These are phyloP conservation scores for Cricetomys ansorgei DNA, from an alignment of 2,113 vertebrate species.

Conservation along the genomic window DNA sequence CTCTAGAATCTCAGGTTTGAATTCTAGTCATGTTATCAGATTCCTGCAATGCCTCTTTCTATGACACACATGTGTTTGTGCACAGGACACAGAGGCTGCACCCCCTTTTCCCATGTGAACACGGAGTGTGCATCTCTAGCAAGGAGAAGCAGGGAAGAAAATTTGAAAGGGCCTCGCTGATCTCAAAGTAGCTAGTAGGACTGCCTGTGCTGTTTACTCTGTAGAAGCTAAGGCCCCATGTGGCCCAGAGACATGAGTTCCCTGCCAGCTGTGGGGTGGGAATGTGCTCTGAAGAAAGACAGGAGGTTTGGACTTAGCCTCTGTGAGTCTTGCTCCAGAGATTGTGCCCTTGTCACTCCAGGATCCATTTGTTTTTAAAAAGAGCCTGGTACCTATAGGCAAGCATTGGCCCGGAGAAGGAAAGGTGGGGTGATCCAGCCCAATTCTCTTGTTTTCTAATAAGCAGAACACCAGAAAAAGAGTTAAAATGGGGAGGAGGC, in stretches of 20 bases:
- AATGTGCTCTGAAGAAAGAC: conserved; percentile 26
- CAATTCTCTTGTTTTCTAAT: rapidly evolving
- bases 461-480: rapidly evolving
- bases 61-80: too few relatives aligned
- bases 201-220: conserved; percentile 55
- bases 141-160: conserved; percentile 65
- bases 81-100: rapidly evolving
- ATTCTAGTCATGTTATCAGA: conserved; percentile 46
- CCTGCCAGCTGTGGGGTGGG: conserved; percentile 70
- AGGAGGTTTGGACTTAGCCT: rapidly evolving
- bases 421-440: rapidly evolving
- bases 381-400: rapidly evolving
- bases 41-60: neutral
- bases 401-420: rapidly evolving
- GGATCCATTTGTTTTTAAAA: rapidly evolving
- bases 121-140: neutral
- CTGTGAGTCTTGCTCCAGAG: rapidly evolving
- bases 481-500: rapidly evolving
- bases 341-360: rapidly evolving
- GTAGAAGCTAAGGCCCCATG: conserved; percentile 74
- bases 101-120: neutral
- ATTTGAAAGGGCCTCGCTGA: conserved; percentile 54
- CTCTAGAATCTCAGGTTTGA: conserved; percentile 50
- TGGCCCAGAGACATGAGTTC: conserved; percentile 74
- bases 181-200: conserved; percentile 58